Evolutionary conservation across 1,140 invertebrate species (phyloP), one percentile per base, ranked within the genome.

Genomic region (Gryon sp.): DNA sequence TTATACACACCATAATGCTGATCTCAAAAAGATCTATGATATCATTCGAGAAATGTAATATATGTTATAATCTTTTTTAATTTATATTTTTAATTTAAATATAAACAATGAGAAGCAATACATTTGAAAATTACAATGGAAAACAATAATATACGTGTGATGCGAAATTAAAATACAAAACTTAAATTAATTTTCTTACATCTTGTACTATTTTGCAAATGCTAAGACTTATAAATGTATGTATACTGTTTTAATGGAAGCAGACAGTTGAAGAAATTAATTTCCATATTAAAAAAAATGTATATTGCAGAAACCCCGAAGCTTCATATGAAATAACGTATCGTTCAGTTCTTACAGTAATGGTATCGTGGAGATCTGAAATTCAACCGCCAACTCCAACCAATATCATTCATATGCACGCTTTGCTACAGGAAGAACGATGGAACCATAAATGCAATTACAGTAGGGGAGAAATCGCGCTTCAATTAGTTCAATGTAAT

Each of bases 11-110:
- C n/a, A n/a, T n/a, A n/a, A n/a, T n/a, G n/a, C n/a, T n/a, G n/a
- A n/a, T n/a, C n/a, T n/a, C n/a, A 38, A 38, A 9, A 38, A 38
- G 14, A 38, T 38, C 2, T 38, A 38, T 38, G 36, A 38, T 7
- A 38, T 18, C 14, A 7, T 38, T 16, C 14, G 15, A 12, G 14
- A 38, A 38, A 38, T 4, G 8, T 38, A 38, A 38, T 18, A 18
- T 16, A 38, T n/a, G n/a, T n/a, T 16, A 18, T 38, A 16, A 16
- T 38, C 6, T 8, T 18, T 18, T 18, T 38, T 16, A 18, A 16
- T 3, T 38, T 1, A n/a, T n/a, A n/a, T n/a, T n/a, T n/a, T n/a
- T n/a, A n/a, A n/a, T n/a, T n/a, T n/a, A n/a, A n/a, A n/a, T 38
- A 18, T 7, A 38, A 15, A 18, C 15, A 38, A 16, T 15, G 14